Evolutionary conservation across 2,797 vertebrate species (phyloP), one percentile per base, ranked within the genome.

Genomic region (Psittacula echo): DNA sequence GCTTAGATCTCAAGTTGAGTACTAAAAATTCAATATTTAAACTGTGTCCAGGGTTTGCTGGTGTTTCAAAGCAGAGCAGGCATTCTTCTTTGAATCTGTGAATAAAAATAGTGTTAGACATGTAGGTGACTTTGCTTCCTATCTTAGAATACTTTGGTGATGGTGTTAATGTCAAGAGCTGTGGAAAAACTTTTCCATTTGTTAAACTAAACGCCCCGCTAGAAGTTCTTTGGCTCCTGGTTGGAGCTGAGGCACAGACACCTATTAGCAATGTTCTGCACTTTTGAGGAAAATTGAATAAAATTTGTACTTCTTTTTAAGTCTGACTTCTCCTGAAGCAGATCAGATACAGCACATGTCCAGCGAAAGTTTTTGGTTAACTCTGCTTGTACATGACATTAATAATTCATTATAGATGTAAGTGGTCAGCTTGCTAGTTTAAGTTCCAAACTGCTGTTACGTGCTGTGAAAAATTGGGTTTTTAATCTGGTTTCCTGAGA

Each of bases 261-360:
- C 17, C 27, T 34, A 7, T 29, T 23, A 83, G 30, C 42, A 65
- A 20, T 62, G 45, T 70, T 87, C 32, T 16, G 22, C 9, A 5
- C 4, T 87, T 73, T 7, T 23, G 39, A 79, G 16, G 70, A 70
- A 60, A 73, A 54, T 53, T 34, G 9, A 68, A 30, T 80, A 11
- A 60, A 77, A 39, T 23, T 41, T 89, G 58, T 47, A 14, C 45
- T 73, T 10, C 18, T 61, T 81, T 70, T 90, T 64, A 5, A 47
- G 9, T 79, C 11, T 30, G 11, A 9, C 41, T 50, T 89, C n/a
- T 71, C 18, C 45, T 85, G 65, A 72, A 79, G 34, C 12, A 73
- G 20, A 45, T 72, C 10, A 54, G 14, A 18, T 53, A 11, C n/a
- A 84, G 30, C 22, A 19, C 0, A 0, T 34, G 7, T 41, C 41